Evolutionary conservation across 2,797 vertebrate species (phyloP).

Genomic region (Fundulus diaphanus): DNA sequence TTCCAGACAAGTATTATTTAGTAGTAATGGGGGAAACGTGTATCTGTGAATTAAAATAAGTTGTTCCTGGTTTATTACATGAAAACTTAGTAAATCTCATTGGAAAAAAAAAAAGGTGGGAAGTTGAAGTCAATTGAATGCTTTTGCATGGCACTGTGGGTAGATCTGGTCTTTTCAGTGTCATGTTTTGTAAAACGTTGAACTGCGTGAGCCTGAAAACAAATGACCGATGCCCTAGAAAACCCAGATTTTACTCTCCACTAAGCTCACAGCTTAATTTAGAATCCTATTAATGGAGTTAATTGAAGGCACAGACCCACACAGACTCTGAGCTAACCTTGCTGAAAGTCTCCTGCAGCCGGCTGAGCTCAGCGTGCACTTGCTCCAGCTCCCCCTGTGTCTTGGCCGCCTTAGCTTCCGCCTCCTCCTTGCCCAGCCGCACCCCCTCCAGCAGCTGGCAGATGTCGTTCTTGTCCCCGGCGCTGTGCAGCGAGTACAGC

Average conservation of each 20-base stretch:
- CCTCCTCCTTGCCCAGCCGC: constrained; percentile 92
- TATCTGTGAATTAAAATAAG: too few relatives aligned
- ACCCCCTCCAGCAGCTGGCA: constrained; percentile 92
- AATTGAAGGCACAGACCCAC: neutral
- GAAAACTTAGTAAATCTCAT: neutral
- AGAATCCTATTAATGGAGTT: neutral
- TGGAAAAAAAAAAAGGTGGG: neutral
- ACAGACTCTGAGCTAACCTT: constrained; percentile 81
- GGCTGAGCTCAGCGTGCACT: constrained; percentile 84
- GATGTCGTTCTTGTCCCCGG: constrained; percentile 92
- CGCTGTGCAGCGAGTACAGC: constrained; percentile 92
- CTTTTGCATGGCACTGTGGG: too few relatives aligned
- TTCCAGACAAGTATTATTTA: too few relatives aligned
- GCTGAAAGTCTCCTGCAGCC: constrained; percentile 88
- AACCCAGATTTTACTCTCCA: constrained; percentile 8
- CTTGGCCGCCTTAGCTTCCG: constrained; percentile 86
- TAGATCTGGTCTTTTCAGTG: too few relatives aligned
- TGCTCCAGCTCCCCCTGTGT: constrained; percentile 91
- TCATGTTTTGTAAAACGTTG: neutral
- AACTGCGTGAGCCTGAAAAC: neutral
- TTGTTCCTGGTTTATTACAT: neutral
- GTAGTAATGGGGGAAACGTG: too few relatives aligned
- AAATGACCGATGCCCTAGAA: constrained; percentile 15
- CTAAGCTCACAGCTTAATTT: constrained; percentile 33
- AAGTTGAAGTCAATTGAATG: too few relatives aligned